Conservation (phyloP, 1,140 invertebrate species). For the Tetramorium parvispinum region DNA sequence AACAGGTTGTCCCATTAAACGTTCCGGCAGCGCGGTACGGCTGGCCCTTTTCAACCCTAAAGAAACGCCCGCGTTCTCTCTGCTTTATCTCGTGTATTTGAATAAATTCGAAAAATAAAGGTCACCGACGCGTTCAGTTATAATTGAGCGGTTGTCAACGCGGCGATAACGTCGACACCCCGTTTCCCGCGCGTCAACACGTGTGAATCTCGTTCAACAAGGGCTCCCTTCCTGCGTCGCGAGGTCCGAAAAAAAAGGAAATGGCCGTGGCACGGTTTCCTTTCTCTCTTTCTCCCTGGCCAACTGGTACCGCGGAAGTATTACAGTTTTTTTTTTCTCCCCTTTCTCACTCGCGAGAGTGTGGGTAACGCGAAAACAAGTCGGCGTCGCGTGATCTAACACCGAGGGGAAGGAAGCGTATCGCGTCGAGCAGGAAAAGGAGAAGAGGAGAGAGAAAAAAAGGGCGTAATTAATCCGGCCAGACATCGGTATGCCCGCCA, state of each 20-base stretch:
- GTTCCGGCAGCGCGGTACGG: conserved; percentile 73
- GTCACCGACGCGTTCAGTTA: conserved; percentile 73
- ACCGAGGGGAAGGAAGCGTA: conserved; percentile 37
- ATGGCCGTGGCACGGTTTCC: neutral
- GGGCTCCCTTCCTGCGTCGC: conserved; percentile 25
- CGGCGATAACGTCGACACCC: conserved; percentile 71
- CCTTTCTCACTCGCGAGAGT: neutral
- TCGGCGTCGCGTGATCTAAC: conserved; percentile 27
- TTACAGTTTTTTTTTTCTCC: conserved; percentile 3
- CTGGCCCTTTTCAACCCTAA: conserved; percentile 26
- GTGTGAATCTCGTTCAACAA: conserved; percentile 70
- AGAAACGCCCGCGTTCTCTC: conserved; percentile 21
- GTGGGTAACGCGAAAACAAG: conserved; percentile 31
- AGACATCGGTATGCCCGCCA: conserved; percentile 29
- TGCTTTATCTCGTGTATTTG: conserved; percentile 75
- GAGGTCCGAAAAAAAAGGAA: conserved; percentile 4
- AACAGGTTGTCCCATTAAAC: conserved; percentile 80
- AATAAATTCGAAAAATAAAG: conserved; percentile 75
- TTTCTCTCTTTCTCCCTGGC: neutral
- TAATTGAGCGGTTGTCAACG: conserved; percentile 79
- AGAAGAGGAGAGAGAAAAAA: conserved; percentile 27
- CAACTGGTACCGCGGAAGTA: conserved; percentile 43
- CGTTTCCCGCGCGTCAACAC: conserved; percentile 67
- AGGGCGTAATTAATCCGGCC: conserved; percentile 67
- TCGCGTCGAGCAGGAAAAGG: conserved; percentile 36